phyloP scores from a whole-genome alignment of 2,113 vertebrate species.

The Macroglossus sobrinus region DNA sequence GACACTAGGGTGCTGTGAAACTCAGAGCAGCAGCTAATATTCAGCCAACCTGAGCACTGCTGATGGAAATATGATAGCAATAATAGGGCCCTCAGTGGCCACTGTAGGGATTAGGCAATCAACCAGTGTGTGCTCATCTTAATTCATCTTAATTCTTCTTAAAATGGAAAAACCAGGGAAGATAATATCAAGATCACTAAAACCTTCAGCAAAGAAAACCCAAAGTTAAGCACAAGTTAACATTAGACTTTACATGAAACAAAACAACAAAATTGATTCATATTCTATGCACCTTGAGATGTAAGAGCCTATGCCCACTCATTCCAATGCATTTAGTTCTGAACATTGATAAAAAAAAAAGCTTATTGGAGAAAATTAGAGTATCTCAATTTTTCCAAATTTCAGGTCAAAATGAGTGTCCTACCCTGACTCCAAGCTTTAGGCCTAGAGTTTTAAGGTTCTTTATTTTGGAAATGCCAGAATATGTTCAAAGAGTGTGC shows the following conservation, averaged over 20 bases:
- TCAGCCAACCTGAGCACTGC: neutral
- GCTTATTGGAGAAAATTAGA: neutral
- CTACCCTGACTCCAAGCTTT: neutral
- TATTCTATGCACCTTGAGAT: neutral
- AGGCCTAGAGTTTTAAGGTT: neutral
- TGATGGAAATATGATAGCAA: neutral
- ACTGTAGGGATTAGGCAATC: neutral
- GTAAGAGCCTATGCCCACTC: neutral
- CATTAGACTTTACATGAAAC: neutral
- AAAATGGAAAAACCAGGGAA: neutral
- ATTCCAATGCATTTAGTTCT: neutral
- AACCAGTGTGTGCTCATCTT: neutral
- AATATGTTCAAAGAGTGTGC: neutral
- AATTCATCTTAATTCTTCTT: neutral
- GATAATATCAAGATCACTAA: neutral
- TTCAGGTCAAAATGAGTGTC: neutral
- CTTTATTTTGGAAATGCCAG: neutral
- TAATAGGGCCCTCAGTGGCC: too few relatives aligned
- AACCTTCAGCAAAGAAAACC: neutral
- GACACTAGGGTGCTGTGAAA: neutral
- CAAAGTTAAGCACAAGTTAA: neutral
- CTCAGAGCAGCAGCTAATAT: neutral
- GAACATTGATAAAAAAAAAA: neutral
- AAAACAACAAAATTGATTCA: neutral
- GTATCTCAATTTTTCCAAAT: neutral